A percentile compares a stretch with the other conserved stretches of the same genome.
Conservation (phyloP, 2,888 invertebrate species). For the Amphipoea lucens region DNA sequence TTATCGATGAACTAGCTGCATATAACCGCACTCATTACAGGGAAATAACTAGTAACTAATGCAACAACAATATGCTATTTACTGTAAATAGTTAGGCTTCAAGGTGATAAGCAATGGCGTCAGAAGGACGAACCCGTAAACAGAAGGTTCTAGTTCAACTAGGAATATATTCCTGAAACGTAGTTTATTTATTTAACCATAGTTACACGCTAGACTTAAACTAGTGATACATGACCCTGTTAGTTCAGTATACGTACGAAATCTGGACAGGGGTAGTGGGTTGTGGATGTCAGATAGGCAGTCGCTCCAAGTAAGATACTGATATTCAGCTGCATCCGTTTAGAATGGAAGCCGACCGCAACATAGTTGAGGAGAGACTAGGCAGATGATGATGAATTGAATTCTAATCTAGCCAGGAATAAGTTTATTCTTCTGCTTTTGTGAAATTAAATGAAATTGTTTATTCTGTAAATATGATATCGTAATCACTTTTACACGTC, state of each 20-base stretch:
- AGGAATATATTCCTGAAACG: background rate
- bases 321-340: background rate
- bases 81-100: slow-evolving; percentile 24
- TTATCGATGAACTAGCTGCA: slow-evolving; percentile 36
- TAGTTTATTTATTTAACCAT: no score
- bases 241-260: background rate
- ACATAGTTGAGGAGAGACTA: background rate
- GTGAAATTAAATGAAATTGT: no score
- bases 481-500: no score
- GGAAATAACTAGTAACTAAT: slow-evolving; percentile 50
- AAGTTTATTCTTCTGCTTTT: background rate
- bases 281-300: background rate
- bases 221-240: no score
- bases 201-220: no score
- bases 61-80: slow-evolving; percentile 20
- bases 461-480: no score
- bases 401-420: background rate
- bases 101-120: slow-evolving; percentile 26
- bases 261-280: background rate
- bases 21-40: slow-evolving; percentile 25
- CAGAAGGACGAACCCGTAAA: slow-evolving; percentile 4
- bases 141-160: background rate
- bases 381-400: background rate
- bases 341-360: background rate
- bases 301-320: background rate